Percentiles rank a stretch among this genome's conserved stretches.
Evolutionary conservation across 2,797 vertebrate species (phyloP).

Genomic region (Takifugu rubripes): DNA sequence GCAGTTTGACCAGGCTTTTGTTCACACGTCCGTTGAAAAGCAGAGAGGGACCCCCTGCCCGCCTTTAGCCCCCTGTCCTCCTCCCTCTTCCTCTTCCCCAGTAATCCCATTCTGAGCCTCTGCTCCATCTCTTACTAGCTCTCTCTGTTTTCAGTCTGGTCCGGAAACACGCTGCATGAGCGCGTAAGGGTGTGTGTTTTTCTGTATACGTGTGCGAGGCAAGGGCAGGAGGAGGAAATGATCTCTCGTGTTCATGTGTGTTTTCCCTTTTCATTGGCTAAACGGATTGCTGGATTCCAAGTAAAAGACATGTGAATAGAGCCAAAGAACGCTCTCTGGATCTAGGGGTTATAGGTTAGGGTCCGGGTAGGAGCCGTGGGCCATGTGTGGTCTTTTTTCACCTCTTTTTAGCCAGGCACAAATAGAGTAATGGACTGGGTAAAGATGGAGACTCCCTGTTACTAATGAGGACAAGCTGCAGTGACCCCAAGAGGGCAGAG

Average conservation of each 20-base stretch:
- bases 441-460: slow-evolving; percentile 40
- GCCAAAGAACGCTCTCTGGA: slow-evolving; percentile 38
- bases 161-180: slow-evolving; percentile 43
- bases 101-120: slow-evolving; percentile 28
- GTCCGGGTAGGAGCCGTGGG: slow-evolving; percentile 24
- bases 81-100: slow-evolving; percentile 19
- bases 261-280: slow-evolving; percentile 49
- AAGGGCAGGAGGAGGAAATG: slow-evolving; percentile 42
- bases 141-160: slow-evolving; percentile 38
- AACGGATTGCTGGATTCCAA: slow-evolving; percentile 46
- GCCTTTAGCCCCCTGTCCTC: slow-evolving; percentile 8
- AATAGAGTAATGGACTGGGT: slow-evolving; percentile 47
- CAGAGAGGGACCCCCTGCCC: slow-evolving; percentile 27
- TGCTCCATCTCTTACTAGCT: slow-evolving; percentile 29
- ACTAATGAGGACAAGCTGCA: slow-evolving; percentile 68
- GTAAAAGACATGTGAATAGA: slow-evolving; percentile 50
- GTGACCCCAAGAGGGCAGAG: slow-evolving; percentile 49
- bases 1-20: slow-evolving; percentile 78
- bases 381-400: slow-evolving; percentile 60
- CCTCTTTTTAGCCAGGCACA: slow-evolving; percentile 37
- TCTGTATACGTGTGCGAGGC: slow-evolving; percentile 12
- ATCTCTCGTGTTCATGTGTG: slow-evolving; percentile 48
- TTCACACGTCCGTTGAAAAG: slow-evolving; percentile 78
- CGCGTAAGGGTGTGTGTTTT: slow-evolving; percentile 14
- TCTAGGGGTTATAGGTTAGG: slow-evolving; percentile 61